Evolutionary conservation across 2,888 invertebrate genomes (phyloP).

Genomic region (Nomada fucata): DNA sequence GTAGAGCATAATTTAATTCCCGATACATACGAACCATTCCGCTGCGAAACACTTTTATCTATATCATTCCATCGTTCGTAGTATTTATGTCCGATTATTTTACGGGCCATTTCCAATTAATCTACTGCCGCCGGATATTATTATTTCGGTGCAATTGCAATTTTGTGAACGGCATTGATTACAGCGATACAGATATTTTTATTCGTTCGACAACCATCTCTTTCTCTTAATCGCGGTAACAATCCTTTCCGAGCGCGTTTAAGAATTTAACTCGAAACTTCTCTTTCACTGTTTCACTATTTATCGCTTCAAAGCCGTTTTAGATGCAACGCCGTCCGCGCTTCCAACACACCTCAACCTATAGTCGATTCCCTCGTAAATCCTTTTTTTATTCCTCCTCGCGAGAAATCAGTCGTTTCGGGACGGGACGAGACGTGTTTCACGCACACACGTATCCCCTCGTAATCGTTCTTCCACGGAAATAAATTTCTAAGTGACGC

Average conservation of each 20-base stretch:
- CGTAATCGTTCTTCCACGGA: slow-evolving; percentile 11
- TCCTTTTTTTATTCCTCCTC: slow-evolving; percentile 3
- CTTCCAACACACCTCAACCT: slow-evolving; percentile 42
- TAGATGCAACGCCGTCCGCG: not conserved
- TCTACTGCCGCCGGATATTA: no score
- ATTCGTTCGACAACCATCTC: no score
- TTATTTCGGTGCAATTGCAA: no score
- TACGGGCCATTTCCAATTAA: no score
- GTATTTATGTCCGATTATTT: no score
- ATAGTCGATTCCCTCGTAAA: slow-evolving; percentile 33
- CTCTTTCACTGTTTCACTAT: slow-evolving; percentile 14
- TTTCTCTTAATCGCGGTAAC: no score
- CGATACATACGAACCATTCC: not conserved
- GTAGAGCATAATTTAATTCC: not conserved
- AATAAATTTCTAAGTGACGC: slow-evolving; percentile 46
- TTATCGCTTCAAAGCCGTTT: slow-evolving; percentile 23
- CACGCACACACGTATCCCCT: not conserved
- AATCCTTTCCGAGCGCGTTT: no score
- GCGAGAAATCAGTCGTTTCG: slow-evolving; percentile 8
- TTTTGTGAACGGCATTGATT: no score
- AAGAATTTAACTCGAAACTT: not conserved
- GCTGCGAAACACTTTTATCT: not conserved
- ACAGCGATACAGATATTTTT: no score
- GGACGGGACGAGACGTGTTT: not conserved
- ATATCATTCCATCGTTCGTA: no score